A percentile compares a stretch with the other conserved stretches of the same genome.
These are phyloP conservation scores for Musca domestica DNA, from an alignment of 1,140 invertebrate genomes.

Conservation along the genomic window DNA sequence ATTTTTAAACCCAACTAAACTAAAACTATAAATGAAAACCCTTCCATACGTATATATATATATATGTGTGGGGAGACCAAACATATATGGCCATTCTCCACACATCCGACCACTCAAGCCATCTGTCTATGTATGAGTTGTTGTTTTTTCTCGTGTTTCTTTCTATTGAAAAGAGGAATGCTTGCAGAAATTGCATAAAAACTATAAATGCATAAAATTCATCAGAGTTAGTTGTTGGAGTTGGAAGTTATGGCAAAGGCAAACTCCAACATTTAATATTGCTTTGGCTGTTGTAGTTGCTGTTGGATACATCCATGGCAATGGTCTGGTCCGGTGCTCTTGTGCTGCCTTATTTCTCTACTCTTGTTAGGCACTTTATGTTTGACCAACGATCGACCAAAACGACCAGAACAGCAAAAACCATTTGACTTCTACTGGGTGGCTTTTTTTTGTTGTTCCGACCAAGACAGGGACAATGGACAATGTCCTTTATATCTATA, in stretches of 20 bases:
- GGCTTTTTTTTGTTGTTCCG: too few species aligned
- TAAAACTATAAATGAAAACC: background rate
- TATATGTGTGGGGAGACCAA: background rate
- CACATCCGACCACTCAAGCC: background rate
- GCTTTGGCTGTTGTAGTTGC: background rate
- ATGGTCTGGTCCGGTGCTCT: too few species aligned
- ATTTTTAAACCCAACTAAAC: background rate
- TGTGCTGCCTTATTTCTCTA: too few species aligned
- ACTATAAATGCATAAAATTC: conserved; percentile 22
- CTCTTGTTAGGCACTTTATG: too few species aligned
- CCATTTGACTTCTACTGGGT: too few species aligned
- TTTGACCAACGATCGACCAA: too few species aligned
- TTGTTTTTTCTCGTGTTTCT: background rate
- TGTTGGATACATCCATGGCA: background rate
- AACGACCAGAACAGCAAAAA: too few species aligned
- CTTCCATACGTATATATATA: background rate
- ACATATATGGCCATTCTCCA: background rate
- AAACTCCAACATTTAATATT: background rate
- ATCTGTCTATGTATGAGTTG: background rate
- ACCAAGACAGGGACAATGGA: too few species aligned
- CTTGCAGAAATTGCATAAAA: conserved; percentile 11
- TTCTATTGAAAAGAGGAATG: background rate
- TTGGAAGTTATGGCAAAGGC: background rate
- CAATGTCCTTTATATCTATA: too few species aligned
- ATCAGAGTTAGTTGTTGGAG: conserved; percentile 4